Evolutionary conservation across 2,888 invertebrate species (phyloP), one percentile per base, ranked within the genome.

Genomic region (Drosophila niveifrons): DNA sequence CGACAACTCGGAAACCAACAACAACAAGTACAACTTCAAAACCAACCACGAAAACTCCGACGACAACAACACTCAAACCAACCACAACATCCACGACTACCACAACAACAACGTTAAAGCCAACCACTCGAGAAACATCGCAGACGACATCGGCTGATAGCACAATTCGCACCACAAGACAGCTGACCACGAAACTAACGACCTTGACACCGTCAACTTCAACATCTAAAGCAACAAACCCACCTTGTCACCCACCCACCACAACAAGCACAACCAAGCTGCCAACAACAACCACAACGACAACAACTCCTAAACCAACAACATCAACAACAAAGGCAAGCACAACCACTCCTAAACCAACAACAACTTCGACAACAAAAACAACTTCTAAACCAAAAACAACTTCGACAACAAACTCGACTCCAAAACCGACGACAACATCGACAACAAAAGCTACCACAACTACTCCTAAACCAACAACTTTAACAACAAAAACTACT

Each of bases 11-110:
- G 4, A 39, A 10, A 39, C 11, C 11, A n/a, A 39, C 47, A 13
- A 63, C 57, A 28, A 34, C 46, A 2, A 31, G 9, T 31, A 9
- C 9, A n/a, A 11, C 36, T n/a, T n/a, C 36, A 4, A 36, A 10
- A 36, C 10, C 11, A 17, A 63, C 36, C 1, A 36, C 36, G 4
- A 36, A 36, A 36, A n/a, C n/a, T 36, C 36, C 36, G 0, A 36
- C 36, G 3, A 31, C 8, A 31, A 10, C 31, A 31, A 31, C 31
- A 10, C 2, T 10, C 9, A 39, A 39, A 10, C 41, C 47, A 29
- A 62, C 64, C 17, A 34, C 48, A 4, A 58, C 66, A 1, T 44
- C 50, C 0, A 15, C 6, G 4, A 34, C 57, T 10, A 31, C 31
- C 10, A 31, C 31, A 31, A 31, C 31, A 31, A 31, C 70, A 10